Evolutionary conservation across 2,888 invertebrate species (phyloP), one percentile per base, ranked within the genome.

Genomic region (Drosophila hamatofila): DNA sequence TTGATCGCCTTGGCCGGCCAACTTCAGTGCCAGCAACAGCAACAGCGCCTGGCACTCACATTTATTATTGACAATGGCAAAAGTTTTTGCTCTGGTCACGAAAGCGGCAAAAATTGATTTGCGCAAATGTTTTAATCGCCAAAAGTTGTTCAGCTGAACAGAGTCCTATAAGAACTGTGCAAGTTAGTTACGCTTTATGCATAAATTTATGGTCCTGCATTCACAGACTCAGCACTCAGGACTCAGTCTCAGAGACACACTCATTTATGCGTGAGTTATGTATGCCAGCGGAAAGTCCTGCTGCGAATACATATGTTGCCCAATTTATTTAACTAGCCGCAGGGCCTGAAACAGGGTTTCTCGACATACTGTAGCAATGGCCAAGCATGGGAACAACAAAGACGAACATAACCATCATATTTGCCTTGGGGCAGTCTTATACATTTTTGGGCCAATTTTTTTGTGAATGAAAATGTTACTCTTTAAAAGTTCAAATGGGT

Each of bases 51-150:
- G 48, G 44, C 71, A 78, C 75, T 68, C 71, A 72, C 80, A 88
- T 88, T 88, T 88, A 88, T 89, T 84, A 88, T 88, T 88, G 83
- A 82, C 88, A 84, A 85, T 89, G 86, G 76, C 66, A 69, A 79
- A 84, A 89, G 71, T 85, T 84, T 89, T 79, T 63, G 67, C 71
- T 71, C 54, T 69, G 71, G 60, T 72, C 70, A 71, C 71, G 67
- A 65, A 61, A 66, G 63, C 81, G 72, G 59, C 79, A 72, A 82
- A 84, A 88, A 88, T 85, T 85, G 83, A 85, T 88, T 84, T 88
- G 63, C 58, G 49, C 39, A 65, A 75, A 65, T 76, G 55, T 75
- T 75, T 57, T 75, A 77, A 76, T 68, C 80, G 62, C 48, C 54
- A 51, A 57, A 74, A 44, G 42, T 73, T 64, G 7, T 35, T 48